phyloP scores from a whole-genome alignment of 2,888 invertebrate genomes.

The Tenodera sinensis region DNA sequence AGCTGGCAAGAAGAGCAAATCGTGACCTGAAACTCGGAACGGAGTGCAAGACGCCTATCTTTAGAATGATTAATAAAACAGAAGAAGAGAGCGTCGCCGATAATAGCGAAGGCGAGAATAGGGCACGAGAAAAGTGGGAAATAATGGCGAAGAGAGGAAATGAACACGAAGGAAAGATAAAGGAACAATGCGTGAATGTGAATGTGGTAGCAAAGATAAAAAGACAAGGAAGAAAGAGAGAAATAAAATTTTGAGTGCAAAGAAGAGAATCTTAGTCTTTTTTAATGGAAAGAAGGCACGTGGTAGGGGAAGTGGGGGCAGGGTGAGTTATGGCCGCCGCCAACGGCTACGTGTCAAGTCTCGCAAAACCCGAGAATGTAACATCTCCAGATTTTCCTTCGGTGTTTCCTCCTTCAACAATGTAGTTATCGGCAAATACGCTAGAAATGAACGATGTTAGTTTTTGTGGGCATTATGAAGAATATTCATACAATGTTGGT shows the following conservation, averaged over 20 bases:
- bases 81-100: neutral
- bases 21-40: neutral
- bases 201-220: conserved; percentile 18
- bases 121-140: neutral
- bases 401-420: too few species aligned
- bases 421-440: too few species aligned
- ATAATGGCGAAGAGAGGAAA: conserved; percentile 22
- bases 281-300: conserved; percentile 2
- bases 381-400: neutral
- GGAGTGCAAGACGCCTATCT: neutral
- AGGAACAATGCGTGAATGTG: conserved; percentile 21
- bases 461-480: too few species aligned
- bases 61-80: conserved; percentile 22
- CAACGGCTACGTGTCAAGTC: neutral
- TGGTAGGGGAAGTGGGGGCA: neutral
- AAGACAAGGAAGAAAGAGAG: neutral
- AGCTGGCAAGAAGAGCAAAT: neutral
- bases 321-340: neutral
- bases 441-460: too few species aligned
- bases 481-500: too few species aligned
- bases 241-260: neutral
- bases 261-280: conserved; percentile 1
- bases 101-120: neutral
- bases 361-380: neutral
- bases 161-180: conserved; percentile 24